Evolutionary conservation across 2,113 vertebrate species (phyloP), one percentile per base, ranked within the genome.

Genomic region (Sturnus vulgaris): DNA sequence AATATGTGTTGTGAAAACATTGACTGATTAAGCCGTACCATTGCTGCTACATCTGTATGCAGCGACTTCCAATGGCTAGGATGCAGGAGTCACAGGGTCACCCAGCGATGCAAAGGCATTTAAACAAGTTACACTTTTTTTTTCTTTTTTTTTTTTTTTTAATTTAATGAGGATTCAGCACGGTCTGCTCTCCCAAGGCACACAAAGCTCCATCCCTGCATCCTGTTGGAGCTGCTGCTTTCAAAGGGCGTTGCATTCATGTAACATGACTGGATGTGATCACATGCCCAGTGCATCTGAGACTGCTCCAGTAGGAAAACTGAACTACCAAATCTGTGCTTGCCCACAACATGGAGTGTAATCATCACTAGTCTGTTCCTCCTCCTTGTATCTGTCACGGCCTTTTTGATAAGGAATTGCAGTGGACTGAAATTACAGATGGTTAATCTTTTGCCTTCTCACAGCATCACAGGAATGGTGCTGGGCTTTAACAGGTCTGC

Each of bases 1-100:
- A 97, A 96, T 95, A 95, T 79, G 92, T 93, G 91, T 97, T 96
- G 96, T 97, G 96, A 96, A 96, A 97, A 95, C 92, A 96, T 53
- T 91, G 91, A 39, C 95, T 96, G 94, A 95, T 96, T 95, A 91
- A 95, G 88, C 88, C 0, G 7, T 95, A 76, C 49, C 83, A 53
- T 95, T 86, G 88, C 80, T 69, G 89, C 81, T 91, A 85, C 91
- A 95, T 94, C 94, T 97, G 94, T 94, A 88, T 91, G 89, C 81
- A 78, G 78, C 5, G 8, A 19, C 44, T 86, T 63, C 52, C 7
- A 8, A 2, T 55, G 72, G 59, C 53, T 86, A 8, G 75, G 70
- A 72, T 5, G 23, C 86, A 46, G 76, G 24, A 93, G 85, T 53
- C 47, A 13, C 0, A 0, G 56, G 63, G 92, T 92, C 93, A 91